Base-by-base conservation (phyloP, 2,113 vertebrate genomes). In the Pygoscelis adeliae region DNA sequence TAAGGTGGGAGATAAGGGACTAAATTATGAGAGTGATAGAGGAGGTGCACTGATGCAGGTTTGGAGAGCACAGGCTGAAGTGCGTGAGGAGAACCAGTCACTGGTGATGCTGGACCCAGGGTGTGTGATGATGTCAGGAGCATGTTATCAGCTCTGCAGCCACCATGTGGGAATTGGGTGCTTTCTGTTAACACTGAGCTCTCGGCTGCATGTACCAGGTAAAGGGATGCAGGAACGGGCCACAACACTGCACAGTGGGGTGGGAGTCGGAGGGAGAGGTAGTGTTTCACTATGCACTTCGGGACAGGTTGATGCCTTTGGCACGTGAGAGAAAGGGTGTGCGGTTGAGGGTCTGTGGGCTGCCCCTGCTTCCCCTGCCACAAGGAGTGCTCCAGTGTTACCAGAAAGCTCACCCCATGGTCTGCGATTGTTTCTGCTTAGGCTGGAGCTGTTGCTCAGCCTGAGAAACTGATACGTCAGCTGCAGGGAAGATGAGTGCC, bases 121-220 rank as follows among this genome's bases (percentile, higher is more conserved):
- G 26, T 3, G 11, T 23, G 26, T 10, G 34, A 18, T 26, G 30
- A 13, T 29, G 30, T 7, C 30, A 10, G 38, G 30, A 53, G 30
- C 38, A 2, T 6, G 30, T n/a, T 44, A 29, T 6, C 27, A 32
- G n/a, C 23, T 42, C 47, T 42, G 5, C 23, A 21, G 49, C 36
- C 17, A 21, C 49, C n/a, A 1, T 10, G 23, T 27, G 49, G 36
- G 77, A 50, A 40, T 32, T 9, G 46, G 27, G 58, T 62, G 58
- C 46, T 50, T 23, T 38, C 56, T 38, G 11, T 9, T 78, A 32
- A 50, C n/a, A 7, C 46, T 38, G 27, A 62, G 58, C 38, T 26
- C 49, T 44, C 4, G 3, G 15, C 50, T 30, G 50, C 6, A 9
- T 2, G 0, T 38, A 12, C 42, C 4, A 6, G 40, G 20, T 25